Evolutionary conservation across 1,140 invertebrate species (phyloP), one percentile per base, ranked within the genome.

Genomic region (Drosophila kanapiae): DNA sequence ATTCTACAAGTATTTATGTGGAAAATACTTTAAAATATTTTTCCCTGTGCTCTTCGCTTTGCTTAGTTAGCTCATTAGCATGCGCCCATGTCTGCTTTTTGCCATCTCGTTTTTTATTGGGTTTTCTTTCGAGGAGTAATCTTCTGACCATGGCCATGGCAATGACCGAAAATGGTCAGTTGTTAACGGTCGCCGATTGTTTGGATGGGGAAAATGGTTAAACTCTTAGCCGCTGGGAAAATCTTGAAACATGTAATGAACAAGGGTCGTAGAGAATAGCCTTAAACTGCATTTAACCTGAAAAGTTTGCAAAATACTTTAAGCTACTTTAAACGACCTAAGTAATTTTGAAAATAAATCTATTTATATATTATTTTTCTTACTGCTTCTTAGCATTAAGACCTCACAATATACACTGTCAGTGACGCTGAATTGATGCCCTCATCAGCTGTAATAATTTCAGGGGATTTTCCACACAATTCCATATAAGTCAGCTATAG

Each of bases 81-180:
- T 87, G 71, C 61, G 47, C 51, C 76, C 60, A 72, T 86, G 76
- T 83, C 70, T 77, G 72, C 74, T 82, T 62, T 69, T 47, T 60
- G 63, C 49, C 62, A 65, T 67, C 48, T 49, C 47, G 54, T 54
- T 35, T 71, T 57, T 31, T 65, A 47, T 61, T 54, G 29, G 38
- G 42, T 53, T 62, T 49, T 23, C 60, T 61, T 75, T 54, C 33
- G 53, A 47, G 35, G 27, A 51, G 45, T 43, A 51, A 75, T 82
- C 70, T 59, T 31, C 16, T 43, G 65, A 49, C 61, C 64, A 51
- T 60, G 77, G 45, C 74, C 81, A 75, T 90, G 84, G 84, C 84
- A 87, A 90, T 87, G 84, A 87, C 85, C 80, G 74, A 87, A 87
- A 84, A 88, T 80, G 71, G 62, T 38, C 62, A 80, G 51, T 70